phyloP scores from a whole-genome alignment of 1,140 invertebrate genomes.

The Artemia franciscana region DNA sequence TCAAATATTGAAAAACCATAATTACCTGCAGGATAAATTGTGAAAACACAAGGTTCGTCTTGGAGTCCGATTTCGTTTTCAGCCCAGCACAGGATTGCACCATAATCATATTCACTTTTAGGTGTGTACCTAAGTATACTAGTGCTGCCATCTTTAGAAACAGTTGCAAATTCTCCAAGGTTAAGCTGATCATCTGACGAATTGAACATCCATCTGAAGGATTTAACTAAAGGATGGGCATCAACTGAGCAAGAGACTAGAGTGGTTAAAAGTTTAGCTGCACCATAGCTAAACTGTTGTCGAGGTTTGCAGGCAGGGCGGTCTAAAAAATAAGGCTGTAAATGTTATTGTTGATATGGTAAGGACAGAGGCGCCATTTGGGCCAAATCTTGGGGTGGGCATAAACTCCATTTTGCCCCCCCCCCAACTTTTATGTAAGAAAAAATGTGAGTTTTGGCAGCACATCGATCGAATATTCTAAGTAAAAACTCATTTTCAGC shows the following conservation, averaged over 20 bases:
- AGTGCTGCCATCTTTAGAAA: slow-evolving; percentile 13
- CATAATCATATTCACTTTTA: slow-evolving; percentile 18
- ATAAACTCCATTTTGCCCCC: too few relatives aligned
- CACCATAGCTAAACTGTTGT: slow-evolving; percentile 27
- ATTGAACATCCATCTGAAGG: slow-evolving; percentile 14
- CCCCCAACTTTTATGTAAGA: too few relatives aligned
- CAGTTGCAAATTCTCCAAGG: slow-evolving; percentile 10
- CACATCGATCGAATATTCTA: too few relatives aligned
- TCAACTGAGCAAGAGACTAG: slow-evolving; percentile 14
- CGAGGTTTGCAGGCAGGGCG: slow-evolving; percentile 53
- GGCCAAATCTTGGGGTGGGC: too few relatives aligned
- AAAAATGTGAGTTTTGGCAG: too few relatives aligned
- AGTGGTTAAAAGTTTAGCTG: slow-evolving; percentile 6
- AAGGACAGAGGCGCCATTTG: too few relatives aligned
- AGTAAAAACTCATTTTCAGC: too few relatives aligned
- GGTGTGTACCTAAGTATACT: slow-evolving; percentile 17
- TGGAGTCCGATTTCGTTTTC: slow-evolving; percentile 17
- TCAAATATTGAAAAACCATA: too few relatives aligned
- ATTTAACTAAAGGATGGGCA: slow-evolving; percentile 12
- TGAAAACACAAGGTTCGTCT: slow-evolving; percentile 18
- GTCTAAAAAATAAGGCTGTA: too few relatives aligned
- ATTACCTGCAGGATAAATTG: slow-evolving; percentile 20
- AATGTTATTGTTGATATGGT: too few relatives aligned
- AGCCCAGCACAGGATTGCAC: slow-evolving; percentile 21
- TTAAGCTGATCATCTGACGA: slow-evolving; percentile 10